Conservation (phyloP, 2,113 vertebrate species). For the Cyprichromis sp. region DNA sequence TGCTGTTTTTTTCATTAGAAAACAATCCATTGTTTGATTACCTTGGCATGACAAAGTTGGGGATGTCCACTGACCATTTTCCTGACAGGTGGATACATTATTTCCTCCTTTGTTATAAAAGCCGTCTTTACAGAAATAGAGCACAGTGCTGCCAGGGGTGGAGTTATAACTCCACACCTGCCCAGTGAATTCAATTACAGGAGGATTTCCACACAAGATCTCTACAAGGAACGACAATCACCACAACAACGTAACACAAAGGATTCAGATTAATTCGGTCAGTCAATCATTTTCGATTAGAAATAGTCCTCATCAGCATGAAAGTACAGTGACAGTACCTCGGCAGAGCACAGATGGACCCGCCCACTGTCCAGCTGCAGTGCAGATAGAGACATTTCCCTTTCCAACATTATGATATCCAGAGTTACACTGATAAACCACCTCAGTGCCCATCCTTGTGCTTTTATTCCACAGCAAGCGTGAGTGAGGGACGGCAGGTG, state of each 20-base stretch:
- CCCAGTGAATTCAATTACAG: constrained; percentile 32
- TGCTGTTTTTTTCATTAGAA: background rate
- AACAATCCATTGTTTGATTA: background rate
- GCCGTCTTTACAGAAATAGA: constrained; percentile 54
- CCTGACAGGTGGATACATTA: constrained; percentile 29
- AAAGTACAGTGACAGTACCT: constrained; percentile 58
- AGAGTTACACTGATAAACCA: constrained; percentile 68
- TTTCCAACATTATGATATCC: constrained; percentile 68
- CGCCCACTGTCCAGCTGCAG: constrained; percentile 61
- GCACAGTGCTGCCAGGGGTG: constrained; percentile 34
- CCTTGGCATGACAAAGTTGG: constrained; percentile 53
- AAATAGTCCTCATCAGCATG: background rate
- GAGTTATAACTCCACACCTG: constrained; percentile 27
- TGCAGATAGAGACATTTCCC: constrained; percentile 69
- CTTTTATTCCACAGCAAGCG: constrained; percentile 66
- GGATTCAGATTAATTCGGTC: background rate
- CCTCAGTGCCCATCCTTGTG: constrained; percentile 53
- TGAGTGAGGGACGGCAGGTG: constrained; percentile 61
- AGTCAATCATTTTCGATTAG: background rate
- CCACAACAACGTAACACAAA: background rate
- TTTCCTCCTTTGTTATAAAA: constrained; percentile 45
- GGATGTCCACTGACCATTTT: constrained; percentile 49
- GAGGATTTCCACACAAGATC: constrained; percentile 52
- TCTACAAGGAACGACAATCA: constrained; percentile 32
- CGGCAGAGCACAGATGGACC: constrained; percentile 57